Conservation (phyloP, 1,140 invertebrate genomes). For the Diachasma alloeum region DNA sequence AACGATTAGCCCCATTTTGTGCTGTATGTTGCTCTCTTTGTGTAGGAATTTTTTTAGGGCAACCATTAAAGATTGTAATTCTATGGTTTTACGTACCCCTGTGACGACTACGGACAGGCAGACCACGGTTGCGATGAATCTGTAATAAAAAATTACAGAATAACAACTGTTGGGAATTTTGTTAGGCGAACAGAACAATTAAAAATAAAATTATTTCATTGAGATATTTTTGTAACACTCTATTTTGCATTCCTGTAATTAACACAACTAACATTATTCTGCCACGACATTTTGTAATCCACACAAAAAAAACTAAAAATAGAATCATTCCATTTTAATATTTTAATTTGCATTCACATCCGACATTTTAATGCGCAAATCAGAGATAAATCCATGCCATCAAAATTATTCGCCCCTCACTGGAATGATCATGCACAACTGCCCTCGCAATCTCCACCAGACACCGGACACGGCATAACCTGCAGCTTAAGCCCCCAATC, state of each 20-base stretch:
- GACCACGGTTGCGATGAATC: conserved; percentile 55
- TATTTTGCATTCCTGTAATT: neutral
- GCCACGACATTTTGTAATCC: too few species aligned
- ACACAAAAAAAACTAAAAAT: too few species aligned
- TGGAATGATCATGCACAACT: neutral
- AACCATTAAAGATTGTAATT: neutral
- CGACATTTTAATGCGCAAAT: too few species aligned
- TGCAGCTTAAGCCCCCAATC: neutral
- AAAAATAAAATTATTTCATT: too few species aligned
- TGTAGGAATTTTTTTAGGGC: neutral
- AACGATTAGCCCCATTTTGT: neutral
- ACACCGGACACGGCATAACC: neutral
- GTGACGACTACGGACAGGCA: conserved; percentile 49
- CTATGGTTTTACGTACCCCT: conserved; percentile 53
- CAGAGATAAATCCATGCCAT: neutral
- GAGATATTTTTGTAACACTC: neutral
- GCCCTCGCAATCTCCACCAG: neutral
- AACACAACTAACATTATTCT: too few species aligned
- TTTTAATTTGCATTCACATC: too few species aligned
- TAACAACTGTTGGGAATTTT: too few species aligned
- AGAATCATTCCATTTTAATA: too few species aligned
- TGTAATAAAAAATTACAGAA: conserved; percentile 40
- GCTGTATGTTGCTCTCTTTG: neutral
- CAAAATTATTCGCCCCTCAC: neutral
- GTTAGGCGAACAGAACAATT: neutral